Base-by-base conservation (phyloP, 2,113 vertebrate species). In the Bothrops jararaca region DNA sequence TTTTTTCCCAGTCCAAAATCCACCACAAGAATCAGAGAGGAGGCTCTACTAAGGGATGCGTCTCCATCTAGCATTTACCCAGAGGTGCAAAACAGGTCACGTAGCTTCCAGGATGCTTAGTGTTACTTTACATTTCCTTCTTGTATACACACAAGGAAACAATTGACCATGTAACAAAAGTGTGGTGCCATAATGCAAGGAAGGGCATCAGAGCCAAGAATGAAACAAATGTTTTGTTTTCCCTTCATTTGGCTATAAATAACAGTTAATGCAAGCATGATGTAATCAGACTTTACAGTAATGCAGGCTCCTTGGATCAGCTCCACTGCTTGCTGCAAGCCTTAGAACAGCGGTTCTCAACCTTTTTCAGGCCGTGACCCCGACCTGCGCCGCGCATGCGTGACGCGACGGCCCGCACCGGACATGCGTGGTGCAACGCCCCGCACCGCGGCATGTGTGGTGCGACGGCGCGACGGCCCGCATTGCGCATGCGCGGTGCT, bases 221-320 rank as follows among this genome's bases (percentile, higher is more conserved):
- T 48, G 86, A 54, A 74, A 92, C 74, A 88, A 92, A 88, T 11
- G 39, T 80, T 87, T 92, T 89, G 50, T 92, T 89, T 92, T 57
- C 87, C 56, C 39, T 92, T 89, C 91, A 57, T 64, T 45, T 34
- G 11, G 4, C 87, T 39, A 89, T 89, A 89, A 92, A 92, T 80
- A 92, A 89, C 34, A 22, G 20, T 92, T 74, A 80, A 92, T 80
- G 60, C 86, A 92, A 92, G 42, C 86, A 56, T 89, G 87, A 89
- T 80, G 87, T 92, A 89, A 92, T 56, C 52, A 6, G 86, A 80
- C 52, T 89, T 89, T 80, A 89, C 87, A 80, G 60, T 80, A 89
- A 92, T 80, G 24, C 89, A 89, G 88, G 88, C 60, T 89, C 50
- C 60, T 89, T 45, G 87, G 34, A 26, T 26, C 34, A 29, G 26